Evolutionary conservation across 2,113 vertebrate genomes (phyloP).

Genomic region (Choloepus hoffmanni): DNA sequence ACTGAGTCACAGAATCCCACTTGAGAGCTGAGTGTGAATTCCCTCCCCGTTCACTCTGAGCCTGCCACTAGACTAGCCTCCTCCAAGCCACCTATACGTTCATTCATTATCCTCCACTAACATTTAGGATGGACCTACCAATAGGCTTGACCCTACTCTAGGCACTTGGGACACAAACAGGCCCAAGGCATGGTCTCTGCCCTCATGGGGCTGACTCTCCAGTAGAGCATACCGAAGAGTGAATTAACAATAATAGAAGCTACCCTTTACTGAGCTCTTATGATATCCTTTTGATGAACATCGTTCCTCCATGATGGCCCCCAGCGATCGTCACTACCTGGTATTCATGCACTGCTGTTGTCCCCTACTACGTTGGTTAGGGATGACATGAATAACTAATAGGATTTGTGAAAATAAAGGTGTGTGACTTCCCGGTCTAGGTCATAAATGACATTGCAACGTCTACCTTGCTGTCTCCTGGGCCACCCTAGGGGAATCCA

Average conservation of each 20-base stretch:
- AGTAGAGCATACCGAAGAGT: background rate
- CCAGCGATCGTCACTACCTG: background rate
- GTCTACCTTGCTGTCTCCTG: background rate
- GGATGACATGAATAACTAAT: slow-evolving; percentile 49
- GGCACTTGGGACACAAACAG: background rate
- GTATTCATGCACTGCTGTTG: background rate
- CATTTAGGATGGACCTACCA: background rate
- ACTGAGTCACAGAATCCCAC: background rate
- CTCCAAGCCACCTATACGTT: background rate
- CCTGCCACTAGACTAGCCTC: background rate
- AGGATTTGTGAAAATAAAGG: slow-evolving; percentile 31
- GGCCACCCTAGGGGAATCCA: background rate
- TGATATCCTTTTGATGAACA: background rate
- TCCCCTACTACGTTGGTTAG: background rate
- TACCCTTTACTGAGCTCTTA: background rate
- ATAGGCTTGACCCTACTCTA: background rate
- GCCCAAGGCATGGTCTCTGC: background rate
- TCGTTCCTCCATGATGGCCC: background rate
- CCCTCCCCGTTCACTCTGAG: background rate
- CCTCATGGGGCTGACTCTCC: background rate
- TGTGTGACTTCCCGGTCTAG: slow-evolving; percentile 32
- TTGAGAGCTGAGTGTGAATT: background rate
- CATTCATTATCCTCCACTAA: background rate
- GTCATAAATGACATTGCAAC: background rate
- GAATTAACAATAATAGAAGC: slow-evolving; percentile 13